Base-by-base conservation (phyloP, 2,113 vertebrate species). In the Calonectris borealis region DNA sequence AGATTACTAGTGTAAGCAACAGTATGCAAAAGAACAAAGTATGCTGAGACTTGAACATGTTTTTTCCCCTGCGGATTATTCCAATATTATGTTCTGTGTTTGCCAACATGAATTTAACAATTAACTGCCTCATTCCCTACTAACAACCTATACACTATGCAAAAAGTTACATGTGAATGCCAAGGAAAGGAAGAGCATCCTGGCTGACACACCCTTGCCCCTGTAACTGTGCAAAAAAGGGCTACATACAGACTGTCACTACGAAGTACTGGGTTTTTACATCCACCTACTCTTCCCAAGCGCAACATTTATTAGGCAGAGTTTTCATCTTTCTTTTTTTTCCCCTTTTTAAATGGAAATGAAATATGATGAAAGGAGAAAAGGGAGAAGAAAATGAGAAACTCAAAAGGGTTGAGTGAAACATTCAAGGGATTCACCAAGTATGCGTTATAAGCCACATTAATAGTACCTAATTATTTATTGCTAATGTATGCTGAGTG, bases 181-280 rank as follows among this genome's bases (percentile, higher is more conserved):
- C 32, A 51, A 29, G 5, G 20, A 55, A 62, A 36, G 6, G 13
- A 91, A 82, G 8, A 71, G n/a, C 6, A 10, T n/a, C 8, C 11
- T n/a, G 16, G 36, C 40, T 88, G 57, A 79, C 29, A 34, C 10
- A 38, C 2, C 7, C 52, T 2, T 71, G 3, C 44, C 32, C 14
- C 3, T 8, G 26, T 31, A 83, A 64, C 24, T 71, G 22, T 21
- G 4, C 20, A 32, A n/a, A n/a, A 26, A 55, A 61, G 22, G 52
- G 48, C 32, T 44, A n/a, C 6, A 7, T 3, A 64, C 10, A 60
- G 46, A 18, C 19, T 24, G 11, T 31, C 60, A 27, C 31, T 58
- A 66, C 0, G 0, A 70, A 16, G 31, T 17, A 5, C 25, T 49
- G 16, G 5, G 22, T 7, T 83, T 91, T 58, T 38, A 48, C 0